phyloP scores from a whole-genome alignment of 2,888 invertebrate species.

The Nemotelus nigrinus region DNA sequence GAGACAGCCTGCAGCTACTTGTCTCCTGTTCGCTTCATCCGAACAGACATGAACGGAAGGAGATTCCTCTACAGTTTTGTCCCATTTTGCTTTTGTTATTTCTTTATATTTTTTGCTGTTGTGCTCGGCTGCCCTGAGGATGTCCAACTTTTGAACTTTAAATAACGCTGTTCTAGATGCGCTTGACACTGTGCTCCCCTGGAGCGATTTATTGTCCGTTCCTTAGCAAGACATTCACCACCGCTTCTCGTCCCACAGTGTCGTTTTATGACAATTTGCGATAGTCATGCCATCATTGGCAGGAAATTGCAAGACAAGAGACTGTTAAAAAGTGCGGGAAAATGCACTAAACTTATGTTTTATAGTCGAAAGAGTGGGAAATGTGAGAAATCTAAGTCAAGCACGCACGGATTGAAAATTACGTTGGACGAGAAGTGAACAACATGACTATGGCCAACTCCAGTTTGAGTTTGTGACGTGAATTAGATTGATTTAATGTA shows the following conservation, averaged over 20 bases:
- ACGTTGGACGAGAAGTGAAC: no score
- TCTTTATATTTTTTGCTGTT: slow-evolving; percentile 28
- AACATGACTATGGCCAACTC: no score
- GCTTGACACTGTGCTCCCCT: slow-evolving; percentile 41
- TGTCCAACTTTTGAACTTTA: slow-evolving; percentile 44
- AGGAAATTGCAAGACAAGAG: slow-evolving; percentile 26
- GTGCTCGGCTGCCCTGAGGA: slow-evolving; percentile 36
- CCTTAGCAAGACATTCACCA: slow-evolving; percentile 36
- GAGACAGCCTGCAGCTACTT: slow-evolving; percentile 36
- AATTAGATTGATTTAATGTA: no score
- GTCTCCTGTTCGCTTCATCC: slow-evolving; percentile 33
- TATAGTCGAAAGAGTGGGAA: no score
- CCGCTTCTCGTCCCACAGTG: slow-evolving; percentile 24
- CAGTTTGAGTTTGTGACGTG: no score
- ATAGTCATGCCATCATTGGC: slow-evolving; percentile 21
- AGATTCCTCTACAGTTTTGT: slow-evolving; percentile 30
- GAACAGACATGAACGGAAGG: slow-evolving; percentile 33
- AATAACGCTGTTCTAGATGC: slow-evolving; percentile 42
- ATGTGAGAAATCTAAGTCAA: no score
- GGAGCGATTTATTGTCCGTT: slow-evolving; percentile 42
- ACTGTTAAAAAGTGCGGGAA: neutral
- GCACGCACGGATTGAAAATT: no score
- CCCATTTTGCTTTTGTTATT: slow-evolving; percentile 29
- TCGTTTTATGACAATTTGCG: slow-evolving; percentile 35
- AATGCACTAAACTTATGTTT: no score